Conservation (phyloP, 2,888 invertebrate species). For the Theretra japonica region DNA sequence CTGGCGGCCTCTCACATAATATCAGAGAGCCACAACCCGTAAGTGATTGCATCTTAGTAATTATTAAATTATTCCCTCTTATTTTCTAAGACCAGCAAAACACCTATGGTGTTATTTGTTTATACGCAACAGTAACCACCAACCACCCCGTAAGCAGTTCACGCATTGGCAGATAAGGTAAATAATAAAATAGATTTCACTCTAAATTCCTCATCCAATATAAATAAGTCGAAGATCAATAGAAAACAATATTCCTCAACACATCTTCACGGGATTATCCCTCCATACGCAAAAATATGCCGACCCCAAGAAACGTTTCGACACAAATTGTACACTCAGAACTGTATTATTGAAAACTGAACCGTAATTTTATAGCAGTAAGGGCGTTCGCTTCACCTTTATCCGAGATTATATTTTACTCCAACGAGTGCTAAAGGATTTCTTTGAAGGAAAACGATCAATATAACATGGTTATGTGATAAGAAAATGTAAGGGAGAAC, state of each 20-base stretch:
- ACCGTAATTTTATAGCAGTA: constrained; percentile 29
- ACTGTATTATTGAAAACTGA: constrained; percentile 26
- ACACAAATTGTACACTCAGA: constrained; percentile 23
- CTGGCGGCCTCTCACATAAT: too few relatives aligned
- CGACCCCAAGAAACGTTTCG: constrained; percentile 16
- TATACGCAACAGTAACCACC: too few relatives aligned
- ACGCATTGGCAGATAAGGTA: not conserved
- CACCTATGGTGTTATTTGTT: too few relatives aligned
- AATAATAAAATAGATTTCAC: not conserved
- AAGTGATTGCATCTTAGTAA: too few relatives aligned
- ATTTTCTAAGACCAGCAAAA: too few relatives aligned
- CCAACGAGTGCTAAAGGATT: constrained; percentile 25
- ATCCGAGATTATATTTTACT: constrained; percentile 27
- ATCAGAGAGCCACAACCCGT: too few relatives aligned
- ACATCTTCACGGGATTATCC: constrained; percentile 11
- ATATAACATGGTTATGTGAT: constrained; percentile 48
- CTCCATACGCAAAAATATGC: constrained; percentile 1
- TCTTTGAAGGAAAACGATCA: constrained; percentile 60
- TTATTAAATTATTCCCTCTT: too few relatives aligned
- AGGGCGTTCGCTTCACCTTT: constrained; percentile 10
- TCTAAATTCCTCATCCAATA: not conserved
- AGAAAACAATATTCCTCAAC: constrained; percentile 6
- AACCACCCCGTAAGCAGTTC: not conserved
- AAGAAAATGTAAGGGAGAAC: constrained; percentile 41
- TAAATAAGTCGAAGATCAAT: not conserved